A percentile compares a stretch with the other conserved stretches of the same genome.
Evolutionary conservation across 2,888 invertebrate genomes (phyloP).

Genomic region (Augiades crinisus): DNA sequence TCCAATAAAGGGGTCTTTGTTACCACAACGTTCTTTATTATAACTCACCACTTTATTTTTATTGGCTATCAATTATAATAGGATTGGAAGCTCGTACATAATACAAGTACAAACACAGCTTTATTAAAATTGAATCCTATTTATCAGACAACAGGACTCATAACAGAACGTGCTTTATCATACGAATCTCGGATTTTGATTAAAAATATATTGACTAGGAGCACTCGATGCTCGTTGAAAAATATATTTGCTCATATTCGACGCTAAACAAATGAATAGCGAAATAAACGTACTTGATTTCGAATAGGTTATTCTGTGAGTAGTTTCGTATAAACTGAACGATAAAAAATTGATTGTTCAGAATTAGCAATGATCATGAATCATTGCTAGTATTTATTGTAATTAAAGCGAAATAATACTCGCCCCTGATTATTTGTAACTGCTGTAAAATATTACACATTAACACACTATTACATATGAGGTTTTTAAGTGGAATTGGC

Average conservation of each 20-base stretch:
- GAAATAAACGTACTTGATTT: background rate
- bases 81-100: no score
- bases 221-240: constrained; percentile 5
- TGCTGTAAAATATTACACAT: no score
- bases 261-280: background rate
- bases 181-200: constrained; percentile 6
- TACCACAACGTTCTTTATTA: background rate
- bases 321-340: background rate
- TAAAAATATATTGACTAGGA: constrained; percentile 9
- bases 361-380: no score
- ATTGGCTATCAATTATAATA: background rate
- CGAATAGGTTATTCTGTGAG: background rate
- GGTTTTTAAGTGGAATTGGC: no score
- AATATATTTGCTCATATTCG: constrained; percentile 6
- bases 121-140: constrained; percentile 13
- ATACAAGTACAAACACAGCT: background rate
- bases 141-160: constrained; percentile 9
- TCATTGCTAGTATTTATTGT: no score
- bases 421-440: no score
- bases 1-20: constrained; percentile 1
- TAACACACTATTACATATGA: no score
- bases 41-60: constrained; percentile 5
- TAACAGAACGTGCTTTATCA: constrained; percentile 5
- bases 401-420: no score
- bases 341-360: no score